Conservation (phyloP, 2,113 vertebrate genomes). For the Nycticorax nycticorax region DNA sequence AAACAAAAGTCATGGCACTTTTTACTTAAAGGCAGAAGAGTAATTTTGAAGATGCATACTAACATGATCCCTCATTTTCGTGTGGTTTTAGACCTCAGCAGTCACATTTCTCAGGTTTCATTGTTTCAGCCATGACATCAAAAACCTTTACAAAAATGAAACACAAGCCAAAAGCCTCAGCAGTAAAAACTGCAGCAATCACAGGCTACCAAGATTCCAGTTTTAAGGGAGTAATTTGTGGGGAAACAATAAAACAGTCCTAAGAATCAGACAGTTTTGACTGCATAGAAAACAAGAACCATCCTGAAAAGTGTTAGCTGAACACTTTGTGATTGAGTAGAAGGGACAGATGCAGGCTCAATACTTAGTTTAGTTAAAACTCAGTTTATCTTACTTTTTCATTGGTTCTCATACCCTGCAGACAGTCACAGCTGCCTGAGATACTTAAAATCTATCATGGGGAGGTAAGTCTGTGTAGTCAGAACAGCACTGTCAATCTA, state of each 20-base stretch:
- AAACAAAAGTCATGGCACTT: not conserved
- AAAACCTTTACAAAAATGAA: not conserved
- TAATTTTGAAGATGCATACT: not conserved
- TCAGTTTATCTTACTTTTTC: not conserved
- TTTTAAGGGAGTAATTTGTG: not conserved
- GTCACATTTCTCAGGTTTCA: not conserved
- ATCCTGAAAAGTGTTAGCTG: not conserved
- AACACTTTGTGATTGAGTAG: not conserved
- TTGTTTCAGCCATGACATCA: not conserved
- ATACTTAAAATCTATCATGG: not conserved
- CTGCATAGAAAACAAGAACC: not conserved
- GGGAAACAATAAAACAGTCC: not conserved
- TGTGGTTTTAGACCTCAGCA: not conserved
- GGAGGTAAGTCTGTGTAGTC: not conserved
- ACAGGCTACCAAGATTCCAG: not conserved
- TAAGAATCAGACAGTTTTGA: not conserved
- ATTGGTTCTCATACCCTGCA: not conserved
- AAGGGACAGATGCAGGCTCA: not conserved
- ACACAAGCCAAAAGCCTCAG: not conserved
- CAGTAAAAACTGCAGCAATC: not conserved
- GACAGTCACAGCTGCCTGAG: not conserved
- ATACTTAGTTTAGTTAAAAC: not conserved
- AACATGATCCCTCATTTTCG: not conserved
- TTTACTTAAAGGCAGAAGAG: not conserved
- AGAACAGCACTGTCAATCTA: not conserved